Evolutionary conservation across 92 coral and sea anemone genomes (phyloP).

Genomic region (Epizoanthus stellaris): DNA sequence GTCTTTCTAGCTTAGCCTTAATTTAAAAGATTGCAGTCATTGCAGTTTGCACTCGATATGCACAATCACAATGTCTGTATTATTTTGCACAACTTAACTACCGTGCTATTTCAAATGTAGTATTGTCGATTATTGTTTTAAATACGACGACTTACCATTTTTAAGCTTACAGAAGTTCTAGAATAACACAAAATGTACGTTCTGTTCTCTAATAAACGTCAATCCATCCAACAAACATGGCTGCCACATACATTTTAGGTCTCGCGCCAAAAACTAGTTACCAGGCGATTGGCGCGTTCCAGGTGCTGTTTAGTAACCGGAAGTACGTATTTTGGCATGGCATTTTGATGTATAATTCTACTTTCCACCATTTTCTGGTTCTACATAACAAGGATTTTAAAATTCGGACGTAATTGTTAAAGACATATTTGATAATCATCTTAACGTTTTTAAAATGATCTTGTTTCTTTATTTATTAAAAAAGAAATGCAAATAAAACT

Average conservation of each 20-base stretch:
- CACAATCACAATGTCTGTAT: no score
- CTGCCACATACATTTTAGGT: conserved; percentile 16
- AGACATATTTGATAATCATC: no score
- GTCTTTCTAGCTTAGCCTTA: no score
- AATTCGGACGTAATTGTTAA: no score
- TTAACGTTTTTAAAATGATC: no score
- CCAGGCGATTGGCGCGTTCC: conserved; percentile 26
- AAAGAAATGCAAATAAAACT: conserved; percentile 25
- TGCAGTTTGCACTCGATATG: no score
- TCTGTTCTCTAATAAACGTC: neutral
- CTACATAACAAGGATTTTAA: no score
- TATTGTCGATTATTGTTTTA: no score
- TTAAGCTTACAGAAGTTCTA: neutral
- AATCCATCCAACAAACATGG: conserved; percentile 7
- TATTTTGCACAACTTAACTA: no score
- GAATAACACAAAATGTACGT: neutral
- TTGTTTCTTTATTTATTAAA: neutral
- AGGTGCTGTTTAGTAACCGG: neutral
- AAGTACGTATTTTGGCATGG: neutral
- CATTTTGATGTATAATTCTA: no score
- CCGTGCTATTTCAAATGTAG: no score
- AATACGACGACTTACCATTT: conserved; percentile 20
- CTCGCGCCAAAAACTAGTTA: conserved; percentile 45
- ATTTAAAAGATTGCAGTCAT: neutral
- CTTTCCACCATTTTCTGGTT: no score